Conservation (phyloP, 2,113 vertebrate genomes). For the Siphamia tubifer region DNA sequence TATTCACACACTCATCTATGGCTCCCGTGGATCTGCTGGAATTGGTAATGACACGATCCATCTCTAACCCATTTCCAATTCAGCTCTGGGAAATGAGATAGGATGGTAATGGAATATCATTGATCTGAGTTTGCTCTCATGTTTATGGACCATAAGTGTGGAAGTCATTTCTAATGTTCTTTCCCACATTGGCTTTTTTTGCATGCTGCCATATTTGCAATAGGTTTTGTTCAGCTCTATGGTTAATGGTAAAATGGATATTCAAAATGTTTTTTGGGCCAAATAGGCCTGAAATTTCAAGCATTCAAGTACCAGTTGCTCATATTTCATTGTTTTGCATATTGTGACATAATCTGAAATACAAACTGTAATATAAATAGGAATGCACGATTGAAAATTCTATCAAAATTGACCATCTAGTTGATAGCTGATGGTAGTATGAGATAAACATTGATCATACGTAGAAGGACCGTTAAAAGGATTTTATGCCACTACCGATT, state of each 20-base stretch:
- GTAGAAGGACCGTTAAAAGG: too few species aligned
- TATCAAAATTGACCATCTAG: too few species aligned
- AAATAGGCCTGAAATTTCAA: not conserved
- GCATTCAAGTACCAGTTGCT: too few species aligned
- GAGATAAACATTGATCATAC: too few species aligned
- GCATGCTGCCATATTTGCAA: slow-evolving; percentile 31
- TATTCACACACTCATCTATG: slow-evolving; percentile 29
- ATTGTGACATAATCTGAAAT: too few species aligned
- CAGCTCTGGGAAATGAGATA: slow-evolving; percentile 77
- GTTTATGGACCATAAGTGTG: slow-evolving; percentile 72
- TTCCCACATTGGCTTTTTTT: slow-evolving; percentile 53
- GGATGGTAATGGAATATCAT: slow-evolving; percentile 80
- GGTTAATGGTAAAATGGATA: not conserved
- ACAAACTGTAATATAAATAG: too few species aligned
- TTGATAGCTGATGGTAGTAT: too few species aligned
- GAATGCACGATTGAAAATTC: too few species aligned
- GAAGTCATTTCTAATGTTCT: slow-evolving; percentile 73
- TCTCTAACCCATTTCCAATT: slow-evolving; percentile 76
- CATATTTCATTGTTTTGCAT: too few species aligned
- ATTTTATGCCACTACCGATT: too few species aligned
- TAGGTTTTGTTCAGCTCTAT: not conserved
- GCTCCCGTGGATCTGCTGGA: slow-evolving; percentile 61
- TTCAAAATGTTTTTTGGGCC: not conserved
- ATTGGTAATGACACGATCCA: slow-evolving; percentile 79
- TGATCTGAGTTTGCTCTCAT: slow-evolving; percentile 79